Conservation (phyloP, 2,888 invertebrate species). For the Notocelia uddmanniana region DNA sequence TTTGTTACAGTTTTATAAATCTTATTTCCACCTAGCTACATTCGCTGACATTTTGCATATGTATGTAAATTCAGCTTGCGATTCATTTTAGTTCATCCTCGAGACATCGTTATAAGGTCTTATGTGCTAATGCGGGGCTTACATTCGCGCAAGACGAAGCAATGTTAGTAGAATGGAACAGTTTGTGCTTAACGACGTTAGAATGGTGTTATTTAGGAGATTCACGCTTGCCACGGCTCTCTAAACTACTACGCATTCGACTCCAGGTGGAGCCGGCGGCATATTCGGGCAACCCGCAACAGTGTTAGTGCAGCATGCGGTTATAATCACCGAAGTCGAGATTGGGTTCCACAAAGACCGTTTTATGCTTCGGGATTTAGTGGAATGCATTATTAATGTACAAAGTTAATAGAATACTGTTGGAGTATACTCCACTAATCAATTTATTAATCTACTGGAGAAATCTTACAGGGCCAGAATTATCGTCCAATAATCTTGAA, state of each 20-base stretch:
- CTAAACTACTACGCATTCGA: constrained; percentile 11
- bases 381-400: constrained; percentile 37
- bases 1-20: constrained; percentile 1
- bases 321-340: constrained; percentile 30
- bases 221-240: constrained; percentile 20
- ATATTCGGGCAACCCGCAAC: neutral
- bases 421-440: neutral
- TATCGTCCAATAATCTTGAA: no score
- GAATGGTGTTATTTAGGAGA: constrained; percentile 26
- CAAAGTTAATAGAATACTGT: constrained; percentile 7
- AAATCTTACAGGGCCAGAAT: no score
- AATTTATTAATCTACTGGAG: no score
- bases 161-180: constrained; percentile 33
- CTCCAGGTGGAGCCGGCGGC: constrained; percentile 16
- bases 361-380: constrained; percentile 29
- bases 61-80: constrained; percentile 14
- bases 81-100: constrained; percentile 16
- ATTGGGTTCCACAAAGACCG: constrained; percentile 24
- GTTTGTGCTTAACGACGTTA: constrained; percentile 35
- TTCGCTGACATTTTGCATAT: constrained; percentile 16
- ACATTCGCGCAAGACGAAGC: constrained; percentile 14
- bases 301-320: constrained; percentile 30
- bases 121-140: constrained; percentile 23
- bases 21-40: neutral
- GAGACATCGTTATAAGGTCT: constrained; percentile 14